Base-by-base conservation (phyloP, 37 sponge, comb jelly and placozoan species). In the Tethya wilhelma region DNA sequence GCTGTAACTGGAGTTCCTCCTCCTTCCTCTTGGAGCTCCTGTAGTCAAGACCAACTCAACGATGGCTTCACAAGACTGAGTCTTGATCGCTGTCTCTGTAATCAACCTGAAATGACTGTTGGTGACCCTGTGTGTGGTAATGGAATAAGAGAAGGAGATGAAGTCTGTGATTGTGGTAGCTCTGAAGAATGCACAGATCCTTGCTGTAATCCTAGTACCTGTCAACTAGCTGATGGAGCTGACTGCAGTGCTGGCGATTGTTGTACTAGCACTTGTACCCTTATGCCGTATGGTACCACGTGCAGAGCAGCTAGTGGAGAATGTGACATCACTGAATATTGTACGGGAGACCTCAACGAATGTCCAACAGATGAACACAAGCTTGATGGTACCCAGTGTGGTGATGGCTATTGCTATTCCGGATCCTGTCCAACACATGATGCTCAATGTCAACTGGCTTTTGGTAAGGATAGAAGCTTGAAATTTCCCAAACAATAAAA, bases 141-240 rank as follows among this genome's bases (percentile, higher is more conserved):
- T 80, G 94, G 94, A 0, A 86, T 93, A 4, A 55, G 74, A 20
- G 94, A 93, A 20, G 76, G 78, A 30, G 79, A 79, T 23, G 90
- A 89, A 58, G 71, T 20, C 3, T 89, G 94, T 38, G 94, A 93
- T 73, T 89, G 94, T 82, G 94, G 90, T 9, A 38, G 74, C 55
- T 19, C 58, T 31, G 53, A 70, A 77, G 79, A 76, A 64, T 93
- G 94, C 55, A 74, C 67, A 38, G 87, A 93, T 44, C 76, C 74
- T 17, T 90, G 94, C 72, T 93, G 94, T 64, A 89, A 93, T 86
- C 72, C 91, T 4, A 68, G 67, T 38, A 89, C 84, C 23, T 93
- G 94, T 58, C 75, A 83, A 44, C 71, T 93, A 38, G 76, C 44
- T 8, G 11, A 38, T n/a, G 82, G 77, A 25, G 93, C 89, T 1